Base-by-base conservation (phyloP, 2,797 vertebrate species). In the Eupleurogrammus muticus region DNA sequence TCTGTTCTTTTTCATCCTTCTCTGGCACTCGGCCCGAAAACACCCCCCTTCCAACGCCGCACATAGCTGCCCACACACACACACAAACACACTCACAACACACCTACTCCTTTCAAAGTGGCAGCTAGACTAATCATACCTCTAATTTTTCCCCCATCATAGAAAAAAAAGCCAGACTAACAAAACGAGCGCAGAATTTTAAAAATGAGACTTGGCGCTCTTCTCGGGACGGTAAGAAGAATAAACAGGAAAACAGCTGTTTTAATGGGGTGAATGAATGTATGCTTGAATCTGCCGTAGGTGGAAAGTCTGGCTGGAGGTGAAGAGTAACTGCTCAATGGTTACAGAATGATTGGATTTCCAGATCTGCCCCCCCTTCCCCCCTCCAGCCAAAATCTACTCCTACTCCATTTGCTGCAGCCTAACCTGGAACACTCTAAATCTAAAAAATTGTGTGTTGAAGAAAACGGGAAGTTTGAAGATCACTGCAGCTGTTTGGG, bases 181-280 rank as follows among this genome's bases (percentile, higher is more conserved):
- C 10, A 66, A 79, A 75, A 77, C 28, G 60, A 60, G 19, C 49
- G 38, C 11, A 66, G 44, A 70, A 77, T 66, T 69, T 70, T 12
- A 69, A 57, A 84, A 80, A 80, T 48, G 44, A 65, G 35, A 47
- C 46, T 50, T 71, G 59, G 66, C 42, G 21, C 48, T 40, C 51
- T 20, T 20, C n/a, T 32, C 42, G 67, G 71, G 55, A 77, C 72
- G 54, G 57, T 48, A 35, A 68, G 65, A 79, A 38, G 55, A 42
- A 66, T 68, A 80, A 82, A 84, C 79, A 89, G 80, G 67, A 85
- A 87, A 86, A 85, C 81, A 87, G 77, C 73, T 73, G 80, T 75
- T 61, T 55, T 9, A 66, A 74, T 52, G 54, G 35, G 52, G 28
- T 46, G 46, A 77, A 36, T 10, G 16, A 81, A 64, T 49, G 46